A percentile compares a stretch with the other conserved stretches of the same genome.
Conservation (phyloP, 2,113 vertebrate genomes). For the Leptodactylus fuscus region DNA sequence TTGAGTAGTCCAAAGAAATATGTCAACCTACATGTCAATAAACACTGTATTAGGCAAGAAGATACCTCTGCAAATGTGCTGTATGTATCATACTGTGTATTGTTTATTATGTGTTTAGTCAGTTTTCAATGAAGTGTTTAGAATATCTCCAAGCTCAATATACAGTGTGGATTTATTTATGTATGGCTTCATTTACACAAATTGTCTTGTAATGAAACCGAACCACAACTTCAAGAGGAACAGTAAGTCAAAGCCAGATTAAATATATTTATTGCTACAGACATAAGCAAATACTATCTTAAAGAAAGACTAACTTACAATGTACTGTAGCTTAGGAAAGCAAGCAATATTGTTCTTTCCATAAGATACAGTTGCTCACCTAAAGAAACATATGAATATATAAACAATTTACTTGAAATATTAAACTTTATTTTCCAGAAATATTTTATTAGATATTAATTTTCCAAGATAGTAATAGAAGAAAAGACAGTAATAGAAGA, state of each 20-base stretch:
- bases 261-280: background rate
- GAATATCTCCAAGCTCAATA: background rate
- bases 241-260: background rate
- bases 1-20: background rate
- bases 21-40: background rate
- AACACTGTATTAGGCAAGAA: background rate
- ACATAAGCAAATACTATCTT: background rate
- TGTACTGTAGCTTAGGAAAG: background rate
- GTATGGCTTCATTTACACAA: background rate
- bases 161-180: background rate
- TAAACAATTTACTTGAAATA: background rate
- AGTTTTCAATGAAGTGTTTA: background rate
- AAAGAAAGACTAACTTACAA: conserved; percentile 11
- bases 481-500: too few relatives aligned
- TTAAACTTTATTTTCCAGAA: too few relatives aligned
- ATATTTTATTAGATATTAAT: too few relatives aligned
- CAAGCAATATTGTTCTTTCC: background rate
- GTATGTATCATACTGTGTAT: background rate
- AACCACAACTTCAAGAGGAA: background rate
- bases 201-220: background rate
- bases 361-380: background rate
- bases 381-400: background rate
- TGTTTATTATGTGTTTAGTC: background rate
- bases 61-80: background rate
- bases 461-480: too few relatives aligned